phyloP scores from a whole-genome alignment of 2,888 invertebrate species.

The Pterostichus madidus region DNA sequence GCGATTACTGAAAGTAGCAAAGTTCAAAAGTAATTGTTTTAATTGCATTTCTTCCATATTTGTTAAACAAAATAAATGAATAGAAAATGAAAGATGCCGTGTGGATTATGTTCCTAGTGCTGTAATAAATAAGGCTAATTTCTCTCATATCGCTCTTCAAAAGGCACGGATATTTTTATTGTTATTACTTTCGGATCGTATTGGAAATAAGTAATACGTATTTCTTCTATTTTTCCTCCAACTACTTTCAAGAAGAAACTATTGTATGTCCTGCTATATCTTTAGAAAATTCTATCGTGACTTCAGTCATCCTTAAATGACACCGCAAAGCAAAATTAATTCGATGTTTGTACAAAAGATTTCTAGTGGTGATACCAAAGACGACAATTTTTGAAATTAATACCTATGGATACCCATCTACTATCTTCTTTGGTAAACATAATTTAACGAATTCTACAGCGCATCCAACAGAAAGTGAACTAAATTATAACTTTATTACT shows the following conservation, averaged over 20 bases:
- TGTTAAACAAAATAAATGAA: constrained; percentile 24
- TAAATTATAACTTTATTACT: no score
- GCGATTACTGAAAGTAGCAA: constrained; percentile 47
- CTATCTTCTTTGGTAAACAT: no score
- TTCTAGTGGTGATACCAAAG: neutral
- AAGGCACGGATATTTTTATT: constrained; percentile 17
- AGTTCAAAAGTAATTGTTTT: constrained; percentile 49
- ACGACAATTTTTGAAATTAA: no score
- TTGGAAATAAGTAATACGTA: constrained; percentile 8
- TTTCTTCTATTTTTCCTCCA: neutral
- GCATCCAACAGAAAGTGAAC: no score
- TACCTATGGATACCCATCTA: no score
- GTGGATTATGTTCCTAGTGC: constrained; percentile 6
- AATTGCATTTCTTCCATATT: constrained; percentile 61
- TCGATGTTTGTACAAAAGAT: neutral
- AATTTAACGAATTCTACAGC: no score
- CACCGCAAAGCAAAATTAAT: constrained; percentile 20
- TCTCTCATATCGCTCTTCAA: constrained; percentile 24
- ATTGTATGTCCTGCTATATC: neutral
- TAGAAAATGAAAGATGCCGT: constrained; percentile 44
- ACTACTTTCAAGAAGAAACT: neutral
- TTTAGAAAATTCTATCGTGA: constrained; percentile 9
- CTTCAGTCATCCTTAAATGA: constrained; percentile 23
- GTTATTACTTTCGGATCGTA: constrained; percentile 25
- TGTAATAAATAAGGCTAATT: constrained; percentile 47